Base-by-base conservation (phyloP, 2,888 invertebrate genomes). In the Trilocha varians region DNA sequence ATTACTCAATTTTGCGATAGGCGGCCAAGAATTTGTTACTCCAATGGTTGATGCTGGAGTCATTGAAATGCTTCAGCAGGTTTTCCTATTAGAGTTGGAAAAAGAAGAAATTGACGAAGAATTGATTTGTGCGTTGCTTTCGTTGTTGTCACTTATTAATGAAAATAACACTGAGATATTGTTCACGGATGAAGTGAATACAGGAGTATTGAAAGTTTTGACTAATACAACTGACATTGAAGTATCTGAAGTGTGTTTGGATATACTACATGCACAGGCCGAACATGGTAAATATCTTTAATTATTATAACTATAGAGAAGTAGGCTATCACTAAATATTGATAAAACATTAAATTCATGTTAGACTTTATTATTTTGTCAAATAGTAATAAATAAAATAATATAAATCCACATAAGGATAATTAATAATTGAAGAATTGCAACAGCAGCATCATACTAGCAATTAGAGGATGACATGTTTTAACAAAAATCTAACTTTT, bases 1-100 rank as follows among this genome's bases (percentile, higher is more conserved):
- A 43, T 78, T 96, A 36, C 87, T 95, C 38, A 96, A 96, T 75
- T 90, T 94, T 62, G 87, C 93, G 38, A 90, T 93, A 48, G 92
- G 92, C 13, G 92, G 93, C 53, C 90, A 90, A 46, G 87, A 88
- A 39, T 82, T 91, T 49, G 89, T 91, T 41, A 88, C 90, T 53
- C 80, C 84, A 14, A 86, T 89, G 34, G 78, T 90, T 45, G 79
- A 89, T 53, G 77, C 78, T 42, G 85, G 87, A 39, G 68, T 90
- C 11, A 77, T 90, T 60, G 76, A 86, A 38, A 71, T 87, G 42
- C 61, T 90, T 33, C 80, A 87, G 53, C 72, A 70, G 46, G 85
- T 90, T 50, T 70, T 91, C 35, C 65, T 67, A 32, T 55, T 66
- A 34, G 87, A 88, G 60, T 68, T 87, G 41, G 66, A 79, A 13